These are phyloP conservation scores for Lysandra bellargus DNA, from an alignment of 2,888 invertebrate genomes.

Conservation along the genomic window DNA sequence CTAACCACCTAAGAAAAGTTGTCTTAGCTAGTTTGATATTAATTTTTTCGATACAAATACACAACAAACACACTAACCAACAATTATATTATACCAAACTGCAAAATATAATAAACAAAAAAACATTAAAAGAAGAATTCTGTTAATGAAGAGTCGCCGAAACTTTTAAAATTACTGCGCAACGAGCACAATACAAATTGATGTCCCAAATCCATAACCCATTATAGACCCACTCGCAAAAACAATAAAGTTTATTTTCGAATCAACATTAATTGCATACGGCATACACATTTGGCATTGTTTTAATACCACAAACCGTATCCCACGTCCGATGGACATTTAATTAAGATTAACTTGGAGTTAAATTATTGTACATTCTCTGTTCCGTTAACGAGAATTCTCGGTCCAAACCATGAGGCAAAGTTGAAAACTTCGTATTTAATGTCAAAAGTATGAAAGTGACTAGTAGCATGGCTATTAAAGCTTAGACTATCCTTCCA, in stretches of 20 bases:
- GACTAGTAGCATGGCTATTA: background rate
- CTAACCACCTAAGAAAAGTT: too few species aligned
- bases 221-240: background rate
- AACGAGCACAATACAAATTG: background rate
- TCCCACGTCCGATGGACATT: conserved; percentile 55
- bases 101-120: background rate
- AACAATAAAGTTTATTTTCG: conserved; percentile 1
- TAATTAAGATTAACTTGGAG: conserved; percentile 64
- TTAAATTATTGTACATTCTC: conserved; percentile 39
- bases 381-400: conserved; percentile 31
- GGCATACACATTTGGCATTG: conserved; percentile 27
- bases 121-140: background rate
- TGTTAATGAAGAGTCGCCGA: background rate
- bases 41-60: too few species aligned
- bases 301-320: conserved; percentile 31
- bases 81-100: background rate
- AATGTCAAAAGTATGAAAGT: background rate
- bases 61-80: background rate
- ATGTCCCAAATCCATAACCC: background rate
- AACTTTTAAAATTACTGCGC: conserved; percentile 9
- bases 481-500: background rate
- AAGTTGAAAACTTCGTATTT: background rate
- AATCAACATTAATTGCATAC: background rate
- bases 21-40: background rate
- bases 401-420: background rate